phyloP scores from a whole-genome alignment of 2,888 invertebrate genomes.

The Hirudinaria manillensis region DNA sequence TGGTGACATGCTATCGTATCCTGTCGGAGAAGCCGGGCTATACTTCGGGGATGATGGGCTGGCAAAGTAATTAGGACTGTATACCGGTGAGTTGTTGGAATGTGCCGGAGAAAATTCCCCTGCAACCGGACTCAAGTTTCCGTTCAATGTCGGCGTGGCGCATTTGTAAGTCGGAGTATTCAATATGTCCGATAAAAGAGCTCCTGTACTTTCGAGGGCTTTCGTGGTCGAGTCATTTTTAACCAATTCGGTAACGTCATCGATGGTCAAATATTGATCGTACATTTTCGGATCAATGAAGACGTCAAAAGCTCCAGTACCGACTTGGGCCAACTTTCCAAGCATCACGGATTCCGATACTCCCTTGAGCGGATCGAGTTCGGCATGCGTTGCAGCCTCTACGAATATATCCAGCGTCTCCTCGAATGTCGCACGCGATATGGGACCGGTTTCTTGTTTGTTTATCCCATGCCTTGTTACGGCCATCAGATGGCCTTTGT shows the following conservation, averaged over 20 bases:
- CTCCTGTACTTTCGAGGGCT: conserved; percentile 88
- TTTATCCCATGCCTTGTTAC: too few relatives aligned
- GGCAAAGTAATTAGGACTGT: conserved; percentile 58
- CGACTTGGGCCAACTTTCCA: too few relatives aligned
- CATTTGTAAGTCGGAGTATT: too few relatives aligned
- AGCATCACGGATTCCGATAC: conserved; percentile 99
- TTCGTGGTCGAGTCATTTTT: conserved; percentile 97
- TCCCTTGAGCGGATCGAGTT: conserved; percentile 94
- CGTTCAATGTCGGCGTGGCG: too few relatives aligned
- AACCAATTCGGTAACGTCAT: too few relatives aligned
- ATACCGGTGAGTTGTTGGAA: conserved; percentile 64
- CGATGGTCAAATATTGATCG: conserved; percentile 93
- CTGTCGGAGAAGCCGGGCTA: too few relatives aligned
- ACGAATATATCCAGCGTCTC: conserved; percentile 95
- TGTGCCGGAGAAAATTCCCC: conserved; percentile 97
- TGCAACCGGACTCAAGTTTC: too few relatives aligned
- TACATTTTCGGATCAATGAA: conserved; percentile 96
- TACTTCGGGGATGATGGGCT: conserved; percentile 47
- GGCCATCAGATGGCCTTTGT: too few relatives aligned
- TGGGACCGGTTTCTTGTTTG: too few relatives aligned
- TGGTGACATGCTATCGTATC: too few relatives aligned
- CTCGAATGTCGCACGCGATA: conserved; percentile 99
- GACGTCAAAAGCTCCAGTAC: conserved; percentile 96
- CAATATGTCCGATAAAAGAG: too few relatives aligned
- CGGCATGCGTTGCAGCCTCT: conserved; percentile 96